Conservation (phyloP, 2,797 vertebrate species). For the Gila robusta region DNA sequence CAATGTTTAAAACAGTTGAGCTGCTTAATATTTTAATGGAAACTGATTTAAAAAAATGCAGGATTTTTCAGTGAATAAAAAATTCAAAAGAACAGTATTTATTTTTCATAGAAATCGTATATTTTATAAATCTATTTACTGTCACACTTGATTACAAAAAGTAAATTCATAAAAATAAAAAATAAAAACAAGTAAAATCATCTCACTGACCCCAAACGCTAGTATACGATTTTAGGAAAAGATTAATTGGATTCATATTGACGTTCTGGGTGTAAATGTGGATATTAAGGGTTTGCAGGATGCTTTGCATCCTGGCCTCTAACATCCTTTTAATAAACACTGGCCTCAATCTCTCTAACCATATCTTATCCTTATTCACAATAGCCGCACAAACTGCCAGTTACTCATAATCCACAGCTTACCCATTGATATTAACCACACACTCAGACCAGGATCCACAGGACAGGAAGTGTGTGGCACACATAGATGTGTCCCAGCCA, state of each 20-base stretch:
- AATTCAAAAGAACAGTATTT: background rate
- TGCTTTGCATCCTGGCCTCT: conserved; percentile 59
- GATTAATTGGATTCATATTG: background rate
- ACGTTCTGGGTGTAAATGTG: background rate
- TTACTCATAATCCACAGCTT: conserved; percentile 72
- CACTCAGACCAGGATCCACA: conserved; percentile 40
- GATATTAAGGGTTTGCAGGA: conserved; percentile 10
- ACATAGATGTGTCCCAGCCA: conserved; percentile 15
- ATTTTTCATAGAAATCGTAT: background rate
- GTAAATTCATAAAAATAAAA: too few species aligned
- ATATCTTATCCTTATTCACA: conserved; percentile 59
- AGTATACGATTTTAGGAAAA: background rate
- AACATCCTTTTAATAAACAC: conserved; percentile 58
- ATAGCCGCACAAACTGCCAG: conserved; percentile 57
- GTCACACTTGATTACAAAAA: background rate
- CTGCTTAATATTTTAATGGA: background rate
- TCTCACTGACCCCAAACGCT: background rate
- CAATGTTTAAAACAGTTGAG: background rate
- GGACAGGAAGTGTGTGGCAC: conserved; percentile 61
- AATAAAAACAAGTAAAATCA: background rate
- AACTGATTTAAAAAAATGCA: background rate
- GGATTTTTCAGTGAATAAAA: background rate
- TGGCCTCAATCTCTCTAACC: conserved; percentile 69
- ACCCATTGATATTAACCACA: conserved; percentile 57
- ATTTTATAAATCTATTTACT: background rate